These are phyloP conservation scores for Vanessa cardui DNA, from an alignment of 2,888 invertebrate species.

Conservation along the genomic window DNA sequence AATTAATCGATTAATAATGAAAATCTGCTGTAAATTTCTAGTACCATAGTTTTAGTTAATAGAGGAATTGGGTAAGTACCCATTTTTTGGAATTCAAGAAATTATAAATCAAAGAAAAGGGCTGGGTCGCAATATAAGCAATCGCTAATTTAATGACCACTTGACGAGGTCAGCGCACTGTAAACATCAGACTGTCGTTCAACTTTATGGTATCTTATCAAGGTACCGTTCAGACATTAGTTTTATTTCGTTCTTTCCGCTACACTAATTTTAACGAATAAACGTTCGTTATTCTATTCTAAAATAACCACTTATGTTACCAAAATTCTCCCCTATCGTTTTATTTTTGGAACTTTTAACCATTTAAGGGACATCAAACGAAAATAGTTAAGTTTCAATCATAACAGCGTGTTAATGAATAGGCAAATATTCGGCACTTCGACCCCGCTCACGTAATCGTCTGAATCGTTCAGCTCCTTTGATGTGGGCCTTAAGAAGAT, in stretches of 20 bases:
- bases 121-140: conserved; percentile 36
- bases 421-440: conserved; percentile 49
- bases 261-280: conserved; percentile 38
- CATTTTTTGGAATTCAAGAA: not conserved
- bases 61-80: not conserved
- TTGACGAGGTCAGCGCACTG: conserved; percentile 64
- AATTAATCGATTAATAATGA: no score
- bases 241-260: conserved; percentile 59
- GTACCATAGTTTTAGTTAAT: no score
- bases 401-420: conserved; percentile 61
- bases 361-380: conserved; percentile 48
- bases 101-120: conserved; percentile 46
- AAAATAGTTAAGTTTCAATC: conserved; percentile 63
- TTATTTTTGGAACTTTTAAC: conserved; percentile 31
- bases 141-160: conserved; percentile 61
- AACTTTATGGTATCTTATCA: conserved; percentile 71
- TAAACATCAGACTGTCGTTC: conserved; percentile 55
- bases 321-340: conserved; percentile 43
- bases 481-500: conserved; percentile 56
- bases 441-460: conserved; percentile 46
- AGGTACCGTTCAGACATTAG: conserved; percentile 63
- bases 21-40: no score
- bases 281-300: conserved; percentile 18
- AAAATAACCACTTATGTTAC: conserved; percentile 36
- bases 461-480: conserved; percentile 53